Evolutionary conservation across 2,888 invertebrate species (phyloP).

Genomic region (Chesias legatella): DNA sequence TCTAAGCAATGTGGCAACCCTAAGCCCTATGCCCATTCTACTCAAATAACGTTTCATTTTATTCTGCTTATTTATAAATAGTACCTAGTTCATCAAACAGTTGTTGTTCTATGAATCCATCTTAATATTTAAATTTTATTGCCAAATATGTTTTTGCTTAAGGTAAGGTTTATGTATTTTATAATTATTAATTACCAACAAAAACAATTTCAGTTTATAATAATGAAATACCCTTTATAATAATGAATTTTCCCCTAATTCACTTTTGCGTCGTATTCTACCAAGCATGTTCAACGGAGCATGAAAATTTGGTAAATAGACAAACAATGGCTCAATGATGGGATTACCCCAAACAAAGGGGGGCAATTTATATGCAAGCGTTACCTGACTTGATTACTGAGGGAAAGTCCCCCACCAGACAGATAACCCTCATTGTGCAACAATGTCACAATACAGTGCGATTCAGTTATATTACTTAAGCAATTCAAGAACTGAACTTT

Average conservation of each 20-base stretch:
- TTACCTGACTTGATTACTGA: slow-evolving; percentile 72
- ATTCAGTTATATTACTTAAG: no score
- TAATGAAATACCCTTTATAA: slow-evolving; percentile 3
- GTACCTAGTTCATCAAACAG: no score
- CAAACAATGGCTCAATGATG: slow-evolving; percentile 57
- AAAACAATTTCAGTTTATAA: background rate
- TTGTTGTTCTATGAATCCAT: no score
- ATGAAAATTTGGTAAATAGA: slow-evolving; percentile 29
- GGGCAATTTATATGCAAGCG: slow-evolving; percentile 72
- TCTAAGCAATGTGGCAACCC: no score
- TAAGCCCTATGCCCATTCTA: no score
- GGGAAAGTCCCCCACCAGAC: slow-evolving; percentile 42
- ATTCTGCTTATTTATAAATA: no score
- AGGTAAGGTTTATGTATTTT: no score
- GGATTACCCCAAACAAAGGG: slow-evolving; percentile 61
- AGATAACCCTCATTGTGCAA: slow-evolving; percentile 46
- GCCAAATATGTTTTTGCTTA: no score
- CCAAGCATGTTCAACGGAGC: slow-evolving; percentile 15
- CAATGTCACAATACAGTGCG: background rate
- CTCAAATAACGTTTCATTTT: no score
- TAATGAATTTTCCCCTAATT: background rate
- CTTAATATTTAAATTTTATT: no score
- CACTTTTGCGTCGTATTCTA: background rate
- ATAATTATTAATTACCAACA: no score
- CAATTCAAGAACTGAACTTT: no score